Evolutionary conservation across 2,113 vertebrate genomes (phyloP), one percentile per base, ranked within the genome.

Genomic region (Poeciliopsis turrubarensis): DNA sequence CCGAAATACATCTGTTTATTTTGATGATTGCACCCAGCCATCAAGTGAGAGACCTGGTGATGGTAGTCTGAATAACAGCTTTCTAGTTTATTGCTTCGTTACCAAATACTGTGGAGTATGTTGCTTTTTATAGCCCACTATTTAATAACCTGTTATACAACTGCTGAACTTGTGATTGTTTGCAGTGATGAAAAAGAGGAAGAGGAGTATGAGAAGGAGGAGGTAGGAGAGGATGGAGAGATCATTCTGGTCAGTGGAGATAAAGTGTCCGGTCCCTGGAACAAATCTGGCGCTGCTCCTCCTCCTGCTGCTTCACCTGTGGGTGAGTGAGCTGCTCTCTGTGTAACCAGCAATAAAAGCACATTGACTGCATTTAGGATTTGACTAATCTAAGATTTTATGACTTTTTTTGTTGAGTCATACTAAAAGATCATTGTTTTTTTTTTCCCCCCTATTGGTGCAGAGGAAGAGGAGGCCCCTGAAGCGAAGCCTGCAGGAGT

Each of bases 121-220:
- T 34, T 19, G 14, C 30, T 34, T 60, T 72, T 22, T 44, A 15
- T 64, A n/a, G 14, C 57, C 19, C 29, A 25, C 27, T 44, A 13
- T 63, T 72, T 39, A 64, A 64, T 19, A 29, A 15, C 44, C n/a
- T 11, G 0, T 57, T 37, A 13, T 11, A 19, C 3, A 1, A 30
- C 14, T 34, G 30, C n/a, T 73, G 25, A 54, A 34, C 2, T 15
- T 81, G 10, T 86, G 17, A 81, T 70, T 86, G 7, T 81, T 77
- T 72, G 65, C 68, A 90, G 86, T 11, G 98, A 98, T 80, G 97
- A 98, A 93, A 98, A 95, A 75, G 97, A 99, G 70, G 97, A 98
- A 77, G 97, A 98, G 14, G 97, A 98, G 31, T 95, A 94, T 78
- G 98, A 98, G 79, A 98, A 97, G 79, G 98, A 98, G 81, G 96